Evolutionary conservation across 1,140 invertebrate genomes (phyloP), one percentile per base, ranked within the genome.

Genomic region (Anthonomus grandis): DNA sequence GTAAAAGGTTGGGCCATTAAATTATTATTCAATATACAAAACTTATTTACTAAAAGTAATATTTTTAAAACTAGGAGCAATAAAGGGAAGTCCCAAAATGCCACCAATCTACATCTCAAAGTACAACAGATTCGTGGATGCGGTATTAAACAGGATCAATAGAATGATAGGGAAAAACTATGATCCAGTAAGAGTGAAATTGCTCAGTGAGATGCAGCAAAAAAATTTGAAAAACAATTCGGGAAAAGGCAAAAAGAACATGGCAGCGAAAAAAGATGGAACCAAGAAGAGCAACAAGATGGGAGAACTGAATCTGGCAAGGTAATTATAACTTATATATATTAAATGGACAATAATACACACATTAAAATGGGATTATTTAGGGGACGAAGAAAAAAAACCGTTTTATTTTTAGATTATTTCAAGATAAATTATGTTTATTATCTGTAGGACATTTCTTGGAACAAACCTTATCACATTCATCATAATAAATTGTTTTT

Each of bases 121-220:
- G 68, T 89, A 91, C 74, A 91, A 91, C 74, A 81, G 82, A 61
- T 91, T 89, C 69, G 84, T 91, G 25, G 89, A 91, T 70, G 87
- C 82, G 59, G 88, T 90, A 60, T 77, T 91, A 37, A 82, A 80
- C 21, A 81, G 86, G 56, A 89, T 91, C 69, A 91, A 91, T 72
- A 82, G 83, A 60, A 86, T 90, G 41, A 72, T 91, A 39, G 78
- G 82, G 9, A 79, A 81, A 38, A 88, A 86, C 38, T 91, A 90
- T 68, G 88, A 91, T 70, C 89, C 89, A 1, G 89, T 91, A 27
- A 87, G 84, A 39, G 88, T 91, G 0, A 85, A 86, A 65, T 71
- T 91, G n/a, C 80, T 85, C 36, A 83, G 80, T 4, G 78, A 77
- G 42, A 67, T 74, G 13, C 81, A 74, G 62, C 81, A 75, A 56